Evolutionary conservation across 1,140 invertebrate species (phyloP).

Genomic region (Drosophila tristis): DNA sequence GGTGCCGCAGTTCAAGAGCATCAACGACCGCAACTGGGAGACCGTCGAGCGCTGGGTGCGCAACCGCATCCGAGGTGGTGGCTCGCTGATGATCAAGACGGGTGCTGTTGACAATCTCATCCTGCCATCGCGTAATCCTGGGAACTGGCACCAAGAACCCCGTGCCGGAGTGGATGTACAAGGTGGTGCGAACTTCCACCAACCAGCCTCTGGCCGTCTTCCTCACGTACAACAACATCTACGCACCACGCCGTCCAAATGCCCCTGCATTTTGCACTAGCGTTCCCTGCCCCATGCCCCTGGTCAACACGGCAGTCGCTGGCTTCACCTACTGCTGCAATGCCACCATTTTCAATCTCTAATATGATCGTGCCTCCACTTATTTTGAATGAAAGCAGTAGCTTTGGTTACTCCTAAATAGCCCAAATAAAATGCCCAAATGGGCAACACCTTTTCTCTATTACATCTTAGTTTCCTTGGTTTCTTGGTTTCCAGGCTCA

Average conservation of each 20-base stretch:
- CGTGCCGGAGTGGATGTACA: constrained; percentile 48
- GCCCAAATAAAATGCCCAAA: no score
- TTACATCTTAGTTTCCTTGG: no score
- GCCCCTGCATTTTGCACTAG: constrained; percentile 17
- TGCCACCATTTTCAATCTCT: constrained; percentile 26
- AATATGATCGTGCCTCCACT: not conserved
- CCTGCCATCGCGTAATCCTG: constrained; percentile 19
- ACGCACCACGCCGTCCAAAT: constrained; percentile 10
- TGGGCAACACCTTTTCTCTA: no score
- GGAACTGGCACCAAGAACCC: constrained; percentile 27
- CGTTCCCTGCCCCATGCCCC: constrained; percentile 25
- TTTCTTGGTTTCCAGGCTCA: no score
- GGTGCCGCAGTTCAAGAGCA: constrained; percentile 84
- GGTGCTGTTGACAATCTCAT: constrained; percentile 21
- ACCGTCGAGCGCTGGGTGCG: constrained; percentile 63
- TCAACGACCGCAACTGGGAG: constrained; percentile 85
- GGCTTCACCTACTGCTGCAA: constrained; percentile 53
- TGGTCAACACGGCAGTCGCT: constrained; percentile 26
- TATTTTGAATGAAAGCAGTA: not conserved
- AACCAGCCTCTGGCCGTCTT: constrained; percentile 30
- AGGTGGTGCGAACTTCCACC: constrained; percentile 24
- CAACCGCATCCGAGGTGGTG: constrained; percentile 4
- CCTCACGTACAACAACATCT: constrained; percentile 52
- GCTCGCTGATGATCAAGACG: constrained; percentile 33
- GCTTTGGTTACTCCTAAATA: no score